Base-by-base conservation (phyloP, 2,797 vertebrate species). In the Smutsia gigantea region DNA sequence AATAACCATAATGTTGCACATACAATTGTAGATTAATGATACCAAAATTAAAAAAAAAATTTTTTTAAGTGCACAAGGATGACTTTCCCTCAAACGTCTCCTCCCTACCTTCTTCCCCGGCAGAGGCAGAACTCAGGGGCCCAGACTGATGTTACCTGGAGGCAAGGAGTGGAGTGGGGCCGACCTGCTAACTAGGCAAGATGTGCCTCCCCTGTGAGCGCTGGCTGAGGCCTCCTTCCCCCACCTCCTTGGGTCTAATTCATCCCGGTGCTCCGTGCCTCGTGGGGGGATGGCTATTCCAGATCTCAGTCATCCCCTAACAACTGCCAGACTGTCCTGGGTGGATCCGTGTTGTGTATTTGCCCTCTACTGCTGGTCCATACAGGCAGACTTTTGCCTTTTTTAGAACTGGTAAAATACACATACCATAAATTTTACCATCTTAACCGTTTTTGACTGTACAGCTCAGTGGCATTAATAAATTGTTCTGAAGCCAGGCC, bases 351-450 rank as follows among this genome's bases (percentile, higher is more conserved):
- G 21, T 17, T 61, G 31, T 31, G 7, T 15, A 0, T 23, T 15
- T 15, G 55, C 19, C 25, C 64, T 23, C 63, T 2, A 31, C n/a
- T 11, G 17, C 53, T 39, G n/a, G 31, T 31, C 68, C 57, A 17
- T 39, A 21, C 53, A 46, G 53, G 31, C 7, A 6, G 29, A 21
- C 46, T 25, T 57, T 4, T 57, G n/a, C 23, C 75, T 78, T 25
- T 37, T 77, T 72, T 17, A 23, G 10, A 55, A 4, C 6, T 6
- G 19, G 49, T 27, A 17, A 55, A 37, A 27, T 37, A 34, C 7
- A 15, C 7, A 14, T 10, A 10, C 53, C 51, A 14, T 4, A 10
- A 6, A 3, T 37, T 17, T 27, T 25, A 5, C n/a, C 10, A 0
- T 7, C 75, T 37, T 27, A 25, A 25, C 12, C 51, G 12, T 68